Evolutionary conservation across 2,797 vertebrate genomes (phyloP), one percentile per base, ranked within the genome.

Genomic region (Podargus strigoides): DNA sequence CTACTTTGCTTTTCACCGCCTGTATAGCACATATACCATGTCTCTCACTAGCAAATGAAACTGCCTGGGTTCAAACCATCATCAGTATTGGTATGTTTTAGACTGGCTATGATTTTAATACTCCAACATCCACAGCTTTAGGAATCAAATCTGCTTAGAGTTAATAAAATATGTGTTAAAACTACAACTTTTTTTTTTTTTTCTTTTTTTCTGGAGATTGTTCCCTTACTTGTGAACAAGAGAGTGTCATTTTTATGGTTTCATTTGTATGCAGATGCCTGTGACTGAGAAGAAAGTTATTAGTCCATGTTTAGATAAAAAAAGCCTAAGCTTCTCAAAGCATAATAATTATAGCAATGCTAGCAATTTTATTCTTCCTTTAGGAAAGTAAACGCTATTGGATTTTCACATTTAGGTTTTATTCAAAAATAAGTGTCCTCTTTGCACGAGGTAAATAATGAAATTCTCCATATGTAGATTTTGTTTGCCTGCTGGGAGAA

Each of bases 281-380:
- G 6, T 76, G 47, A 66, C 41, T 9, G 15, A 50, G 55, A 95
- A 93, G 53, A 94, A 95, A 88, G 16, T 95, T 96, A 93, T 94
- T 96, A 97, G 97, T 95, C 78, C 75, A 67, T 88, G 68, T 97
- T 97, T 97, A 96, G 90, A 95, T 91, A 86, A 28, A 96, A 93
- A 76, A 92, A 21, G 5, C 42, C 59, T 96, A 70, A 94, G 77
- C 47, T 94, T 75, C 79, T 97, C 85, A 92, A 96, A 92, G 81
- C 77, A 94, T 27, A 78, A 66, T 94, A 90, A 85, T 87, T 96
- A 94, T 68, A 94, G 76, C 63, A 95, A 75, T 78, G 63, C 59
- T 85, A 93, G 70, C 64, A 96, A 97, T 89, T 44, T 79, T 58
- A 89, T 80, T 66, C 55, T 96, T 95, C 68, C 70, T 85, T 95